A percentile compares a stretch with the other conserved stretches of the same genome.
These are phyloP conservation scores for Dryobates pubescens DNA, from an alignment of 2,797 vertebrate genomes.

Conservation along the genomic window DNA sequence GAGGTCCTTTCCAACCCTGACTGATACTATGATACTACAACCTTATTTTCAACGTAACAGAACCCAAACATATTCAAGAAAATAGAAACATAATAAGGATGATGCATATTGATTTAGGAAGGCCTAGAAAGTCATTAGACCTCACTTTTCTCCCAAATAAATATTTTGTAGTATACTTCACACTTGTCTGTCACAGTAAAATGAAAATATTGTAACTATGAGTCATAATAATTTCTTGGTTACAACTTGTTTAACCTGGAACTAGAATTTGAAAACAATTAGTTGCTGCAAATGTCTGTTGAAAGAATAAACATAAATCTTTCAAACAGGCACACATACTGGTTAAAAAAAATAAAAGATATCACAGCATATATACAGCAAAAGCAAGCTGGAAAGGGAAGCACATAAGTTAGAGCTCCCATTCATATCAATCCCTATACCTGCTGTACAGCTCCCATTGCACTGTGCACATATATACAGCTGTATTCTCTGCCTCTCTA, in stretches of 20 bases:
- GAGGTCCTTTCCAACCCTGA: too few relatives aligned
- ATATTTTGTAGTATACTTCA: slow-evolving; percentile 13
- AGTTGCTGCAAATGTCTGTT: background rate
- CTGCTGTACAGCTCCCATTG: background rate
- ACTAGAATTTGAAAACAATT: background rate
- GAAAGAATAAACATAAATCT: background rate
- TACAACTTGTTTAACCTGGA: background rate
- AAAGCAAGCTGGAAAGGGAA: background rate
- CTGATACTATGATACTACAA: background rate
- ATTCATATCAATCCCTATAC: background rate
- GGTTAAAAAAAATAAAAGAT: background rate
- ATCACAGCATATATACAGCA: background rate
- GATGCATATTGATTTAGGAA: background rate
- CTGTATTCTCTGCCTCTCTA: background rate
- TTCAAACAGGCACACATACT: background rate
- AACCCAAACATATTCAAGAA: background rate
- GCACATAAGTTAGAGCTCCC: background rate
- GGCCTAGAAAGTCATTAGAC: slow-evolving; percentile 2
- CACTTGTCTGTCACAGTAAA: background rate
- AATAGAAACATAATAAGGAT: background rate
- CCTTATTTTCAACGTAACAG: background rate
- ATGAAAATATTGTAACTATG: background rate
- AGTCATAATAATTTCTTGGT: background rate
- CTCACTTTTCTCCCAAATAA: background rate
- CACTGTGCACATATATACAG: background rate